Evolutionary conservation across 2,888 invertebrate species (phyloP).

Genomic region (Ophion ventricosus): DNA sequence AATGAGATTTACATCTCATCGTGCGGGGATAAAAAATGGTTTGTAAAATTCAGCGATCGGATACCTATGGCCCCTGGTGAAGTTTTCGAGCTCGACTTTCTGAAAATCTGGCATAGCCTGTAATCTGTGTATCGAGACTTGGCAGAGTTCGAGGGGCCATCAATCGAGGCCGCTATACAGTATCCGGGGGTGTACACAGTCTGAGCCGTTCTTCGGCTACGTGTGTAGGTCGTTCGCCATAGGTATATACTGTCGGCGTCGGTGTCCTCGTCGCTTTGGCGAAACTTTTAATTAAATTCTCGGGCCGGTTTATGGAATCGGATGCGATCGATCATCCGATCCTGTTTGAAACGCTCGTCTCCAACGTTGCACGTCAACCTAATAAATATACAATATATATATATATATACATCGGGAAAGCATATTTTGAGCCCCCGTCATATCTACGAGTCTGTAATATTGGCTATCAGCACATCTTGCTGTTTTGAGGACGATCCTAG

Average conservation of each 20-base stretch:
- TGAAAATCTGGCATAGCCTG: background rate
- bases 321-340: conserved; percentile 63
- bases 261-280: conserved; percentile 48
- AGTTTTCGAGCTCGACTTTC: background rate
- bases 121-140: background rate
- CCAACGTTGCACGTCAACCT: conserved; percentile 27
- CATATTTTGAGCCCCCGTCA: background rate
- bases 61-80: background rate
- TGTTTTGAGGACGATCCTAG: too few species aligned
- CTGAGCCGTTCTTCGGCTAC: background rate
- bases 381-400: conserved; percentile 18
- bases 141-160: background rate
- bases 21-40: background rate
- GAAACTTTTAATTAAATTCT: conserved; percentile 70
- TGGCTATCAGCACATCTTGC: too few species aligned
- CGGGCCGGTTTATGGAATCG: conserved; percentile 51
- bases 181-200: background rate
- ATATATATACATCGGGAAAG: background rate
- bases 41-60: background rate
- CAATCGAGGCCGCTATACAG: background rate
- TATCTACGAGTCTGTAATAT: too few species aligned
- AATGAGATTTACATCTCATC: background rate
- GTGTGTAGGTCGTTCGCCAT: background rate
- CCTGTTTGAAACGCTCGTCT: background rate
- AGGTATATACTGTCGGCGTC: background rate